Base-by-base conservation (phyloP, 30 jellyfish, hydroid and myxozoan genomes). In the Hydractinia symbiolongicarpus region DNA sequence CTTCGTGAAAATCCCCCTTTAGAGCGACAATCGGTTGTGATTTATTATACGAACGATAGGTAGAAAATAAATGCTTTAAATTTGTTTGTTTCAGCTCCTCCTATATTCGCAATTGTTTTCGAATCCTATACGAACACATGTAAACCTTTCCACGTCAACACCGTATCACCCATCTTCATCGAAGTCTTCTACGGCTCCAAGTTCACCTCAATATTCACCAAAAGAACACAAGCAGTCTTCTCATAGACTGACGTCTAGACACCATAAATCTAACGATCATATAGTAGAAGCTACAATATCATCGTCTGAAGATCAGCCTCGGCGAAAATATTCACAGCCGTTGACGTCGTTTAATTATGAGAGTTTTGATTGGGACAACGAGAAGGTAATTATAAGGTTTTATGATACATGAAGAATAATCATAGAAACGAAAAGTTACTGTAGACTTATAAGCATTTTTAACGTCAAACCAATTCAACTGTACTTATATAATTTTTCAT, bases 291-390 rank as follows among this genome's bases (percentile, higher is more conserved):
- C 19, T 64, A n/a, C 74, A 5, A 64, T 64, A 64, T 6, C 19
- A 44, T 64, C 8, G 19, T 44, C 19, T 6, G 74, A 64, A 64
- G 74, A 64, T 4, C 52, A 4, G 16, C 74, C 19, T 64, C 7
- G 9, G 74, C 19, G 40, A n/a, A 64, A 13, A 64, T 6, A 44
- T 64, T 64, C 74, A 7, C 19, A 13, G 40, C 74, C 19, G 52
- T 64, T 51, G 16, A 44, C 74, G 7, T 51, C 19, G 9, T 64
- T n/a, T 6, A 51, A 64, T 6, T 64, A 64, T 4, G 52, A 64
- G 8, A 64, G 74, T 64, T 64, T 64, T 64, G 74, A 64, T 13
- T 64, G 74, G 74, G 6, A 64, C 40, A n/a, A 44, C 19, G 74
- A 64, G 4, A 64, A 44, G 74, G 74, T 64, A 64, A 64, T 44